Conservation (phyloP, 2,113 vertebrate genomes). For the Perca schrenkii region DNA sequence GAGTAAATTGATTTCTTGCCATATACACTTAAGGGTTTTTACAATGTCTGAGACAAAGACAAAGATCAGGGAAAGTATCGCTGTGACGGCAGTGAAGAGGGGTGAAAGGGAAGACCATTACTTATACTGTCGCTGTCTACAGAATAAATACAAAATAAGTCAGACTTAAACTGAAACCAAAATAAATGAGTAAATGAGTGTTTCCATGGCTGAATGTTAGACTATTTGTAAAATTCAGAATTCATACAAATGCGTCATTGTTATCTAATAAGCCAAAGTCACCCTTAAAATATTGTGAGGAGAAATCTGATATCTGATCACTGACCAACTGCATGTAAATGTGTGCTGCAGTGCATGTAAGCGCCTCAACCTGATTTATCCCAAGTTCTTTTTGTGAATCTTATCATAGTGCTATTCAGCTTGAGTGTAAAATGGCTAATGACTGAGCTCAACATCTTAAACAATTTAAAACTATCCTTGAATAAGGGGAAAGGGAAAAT, state of each 20-base stretch:
- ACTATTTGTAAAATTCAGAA: background rate
- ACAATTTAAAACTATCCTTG: constrained; percentile 11
- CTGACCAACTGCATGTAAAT: background rate
- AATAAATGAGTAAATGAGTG: background rate
- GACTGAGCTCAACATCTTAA: constrained; percentile 9
- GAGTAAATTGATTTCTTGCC: constrained; percentile 9
- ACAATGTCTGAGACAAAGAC: background rate
- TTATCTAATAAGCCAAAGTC: background rate
- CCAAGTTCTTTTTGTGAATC: too few species aligned
- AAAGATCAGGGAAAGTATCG: background rate
- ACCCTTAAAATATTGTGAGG: background rate
- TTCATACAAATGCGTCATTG: background rate
- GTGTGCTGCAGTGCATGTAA: background rate
- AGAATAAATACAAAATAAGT: background rate
- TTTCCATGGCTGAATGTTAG: background rate
- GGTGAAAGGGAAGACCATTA: background rate
- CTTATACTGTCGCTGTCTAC: background rate
- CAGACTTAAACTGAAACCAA: background rate
- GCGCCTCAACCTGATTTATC: background rate
- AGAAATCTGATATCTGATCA: background rate
- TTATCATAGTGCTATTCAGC: background rate
- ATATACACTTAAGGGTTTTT: background rate
- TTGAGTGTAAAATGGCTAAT: background rate
- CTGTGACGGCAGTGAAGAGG: background rate
- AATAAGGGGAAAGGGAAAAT: constrained; percentile 18